Conservation (phyloP, 1,140 invertebrate species). For the Drosophila sulfurigaster region DNA sequence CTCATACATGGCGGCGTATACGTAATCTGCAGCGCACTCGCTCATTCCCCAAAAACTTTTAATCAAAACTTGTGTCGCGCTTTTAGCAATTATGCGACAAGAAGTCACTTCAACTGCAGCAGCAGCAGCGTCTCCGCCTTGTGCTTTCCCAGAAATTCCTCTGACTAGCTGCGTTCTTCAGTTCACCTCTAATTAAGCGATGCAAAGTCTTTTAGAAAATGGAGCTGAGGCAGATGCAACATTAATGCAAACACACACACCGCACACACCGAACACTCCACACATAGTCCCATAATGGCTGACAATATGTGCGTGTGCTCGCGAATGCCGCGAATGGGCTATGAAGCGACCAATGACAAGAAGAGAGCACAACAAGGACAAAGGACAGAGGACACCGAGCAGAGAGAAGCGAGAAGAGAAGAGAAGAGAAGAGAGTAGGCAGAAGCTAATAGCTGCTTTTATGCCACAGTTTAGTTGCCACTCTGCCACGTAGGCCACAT, state of each 20-base stretch:
- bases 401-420: background rate
- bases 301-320: slow-evolving; percentile 49
- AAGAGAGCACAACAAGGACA: slow-evolving; percentile 9
- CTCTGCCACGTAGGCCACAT: slow-evolving; percentile 69
- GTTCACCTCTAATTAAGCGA: slow-evolving; percentile 72
- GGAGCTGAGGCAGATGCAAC: slow-evolving; percentile 61
- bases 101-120: slow-evolving; percentile 61
- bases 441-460: slow-evolving; percentile 76
- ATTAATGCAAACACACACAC: slow-evolving; percentile 68
- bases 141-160: background rate
- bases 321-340: slow-evolving; percentile 49
- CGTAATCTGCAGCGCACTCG: slow-evolving; percentile 48
- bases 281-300: slow-evolving; percentile 9
- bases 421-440: slow-evolving; percentile 3
- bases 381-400: background rate
- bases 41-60: slow-evolving; percentile 54
- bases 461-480: slow-evolving; percentile 70
- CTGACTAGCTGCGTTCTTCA: background rate
- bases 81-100: slow-evolving; percentile 71
- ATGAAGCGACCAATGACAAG: slow-evolving; percentile 42
- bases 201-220: slow-evolving; percentile 58
- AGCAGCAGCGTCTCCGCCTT: background rate
- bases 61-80: slow-evolving; percentile 72
- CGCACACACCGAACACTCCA: slow-evolving; percentile 15
- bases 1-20: slow-evolving; percentile 58